phyloP scores from a whole-genome alignment of 2,888 invertebrate genomes.

The Diplolepis rosae region DNA sequence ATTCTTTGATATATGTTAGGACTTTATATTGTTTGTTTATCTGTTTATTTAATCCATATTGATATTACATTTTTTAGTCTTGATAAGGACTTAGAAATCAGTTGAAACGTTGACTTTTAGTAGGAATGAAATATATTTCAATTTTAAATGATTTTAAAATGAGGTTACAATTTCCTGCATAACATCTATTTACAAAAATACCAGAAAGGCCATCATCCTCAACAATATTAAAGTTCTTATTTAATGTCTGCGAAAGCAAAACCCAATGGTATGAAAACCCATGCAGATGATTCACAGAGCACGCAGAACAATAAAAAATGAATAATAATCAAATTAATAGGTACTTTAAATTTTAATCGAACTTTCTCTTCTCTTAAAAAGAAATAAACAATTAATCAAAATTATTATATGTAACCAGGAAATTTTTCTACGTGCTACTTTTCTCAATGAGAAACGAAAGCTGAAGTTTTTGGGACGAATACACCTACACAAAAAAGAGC shows the following conservation, averaged over 20 bases:
- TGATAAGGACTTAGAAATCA: no score
- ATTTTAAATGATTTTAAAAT: no score
- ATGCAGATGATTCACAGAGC: not conserved
- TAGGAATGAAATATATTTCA: no score
- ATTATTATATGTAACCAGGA: not conserved
- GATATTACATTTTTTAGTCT: no score
- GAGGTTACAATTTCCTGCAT: no score
- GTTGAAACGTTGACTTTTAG: no score
- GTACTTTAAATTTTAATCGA: not conserved
- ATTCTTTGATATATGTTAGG: no score
- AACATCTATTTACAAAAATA: no score
- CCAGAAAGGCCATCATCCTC: no score
- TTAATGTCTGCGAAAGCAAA: conserved; percentile 13
- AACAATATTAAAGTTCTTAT: conserved; percentile 3
- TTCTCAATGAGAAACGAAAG: conserved; percentile 7
- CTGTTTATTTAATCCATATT: no score
- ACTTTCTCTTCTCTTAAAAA: not conserved
- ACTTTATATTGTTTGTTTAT: no score
- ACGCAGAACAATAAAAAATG: not conserved
- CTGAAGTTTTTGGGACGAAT: conserved; percentile 7
- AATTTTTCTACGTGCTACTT: conserved; percentile 18
- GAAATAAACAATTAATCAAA: not conserved
- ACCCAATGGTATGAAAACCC: not conserved
- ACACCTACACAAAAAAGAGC: conserved; percentile 21
- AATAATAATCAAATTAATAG: not conserved